Evolutionary conservation across 2,888 invertebrate species (phyloP), one percentile per base, ranked within the genome.

Genomic region (Limnephilus rhombicus): DNA sequence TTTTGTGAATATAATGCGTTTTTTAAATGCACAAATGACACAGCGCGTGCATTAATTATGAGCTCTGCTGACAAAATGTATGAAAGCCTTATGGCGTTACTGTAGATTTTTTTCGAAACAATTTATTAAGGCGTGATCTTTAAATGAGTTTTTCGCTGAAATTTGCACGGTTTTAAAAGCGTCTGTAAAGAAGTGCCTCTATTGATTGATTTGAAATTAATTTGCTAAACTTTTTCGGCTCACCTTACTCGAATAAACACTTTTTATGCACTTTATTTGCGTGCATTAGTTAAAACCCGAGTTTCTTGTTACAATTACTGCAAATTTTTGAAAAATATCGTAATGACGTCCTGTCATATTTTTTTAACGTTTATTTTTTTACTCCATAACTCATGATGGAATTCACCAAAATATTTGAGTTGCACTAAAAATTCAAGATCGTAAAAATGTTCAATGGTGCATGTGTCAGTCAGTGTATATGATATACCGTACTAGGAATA

Each of bases 21-120:
- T 89, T 89, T 89, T 81, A 89, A 88, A 89, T 89, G 80, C 89
- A 81, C 80, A 89, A 81, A 89, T 49, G 81, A 89, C 89, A 89
- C 81, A 80, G 29, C 41, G 80, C 89, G 5, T 80, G 41, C 45
- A 80, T 41, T 89, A 81, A 89, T 89, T 89, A 89, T 81, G 24
- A 53, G 5, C n/a, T 89, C 37, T 80, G 37, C 89, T 80, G 15
- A 37, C 80, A 80, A 89, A 89, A n/a, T 2, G 41, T 45, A 45
- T n/a, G 34, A 37, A 80, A 80, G 45, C 41, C 81, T 80, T 89
- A 89, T 45, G 49, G 45, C 85, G 12, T 15, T 83, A 37, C 7
- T 37, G 83, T 18, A 37, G 24, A 18, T 83, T 34, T 83, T 31
- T 37, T 37, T 83, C 83, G 18, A n/a, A 24, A 68, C 9, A 24